These are phyloP conservation scores for Geophilus truncorum DNA, from an alignment of 2,888 invertebrate genomes.

Conservation along the genomic window DNA sequence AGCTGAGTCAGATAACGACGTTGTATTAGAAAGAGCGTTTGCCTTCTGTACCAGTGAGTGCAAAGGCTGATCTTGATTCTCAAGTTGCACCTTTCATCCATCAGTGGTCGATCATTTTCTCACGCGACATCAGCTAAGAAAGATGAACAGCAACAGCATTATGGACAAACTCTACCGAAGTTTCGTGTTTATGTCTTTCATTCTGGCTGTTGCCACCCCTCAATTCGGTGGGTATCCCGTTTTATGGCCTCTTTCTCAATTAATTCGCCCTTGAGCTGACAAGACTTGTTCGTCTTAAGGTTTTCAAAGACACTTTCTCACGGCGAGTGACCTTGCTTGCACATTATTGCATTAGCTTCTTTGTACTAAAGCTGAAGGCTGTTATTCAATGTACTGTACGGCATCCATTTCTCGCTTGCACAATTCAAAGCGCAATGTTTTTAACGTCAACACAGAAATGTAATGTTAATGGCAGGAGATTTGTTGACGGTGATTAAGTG, in stretches of 20 bases:
- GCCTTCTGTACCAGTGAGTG: constrained; percentile 31
- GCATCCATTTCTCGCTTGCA: too few species aligned
- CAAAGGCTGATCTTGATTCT: constrained; percentile 18
- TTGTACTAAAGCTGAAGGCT: too few species aligned
- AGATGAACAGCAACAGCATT: constrained; percentile 1
- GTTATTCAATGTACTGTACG: too few species aligned
- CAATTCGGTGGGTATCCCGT: not conserved
- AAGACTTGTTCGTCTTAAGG: not conserved
- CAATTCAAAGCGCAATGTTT: not conserved
- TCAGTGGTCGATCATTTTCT: not conserved
- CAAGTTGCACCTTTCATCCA: not conserved
- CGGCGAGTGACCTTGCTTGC: not conserved
- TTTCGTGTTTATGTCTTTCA: not conserved
- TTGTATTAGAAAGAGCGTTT: not conserved
- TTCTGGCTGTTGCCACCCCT: not conserved
- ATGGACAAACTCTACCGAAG: not conserved
- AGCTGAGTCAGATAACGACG: constrained; percentile 10
- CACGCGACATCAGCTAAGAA: not conserved
- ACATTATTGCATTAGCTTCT: too few species aligned
- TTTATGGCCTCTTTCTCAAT: not conserved
- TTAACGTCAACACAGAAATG: not conserved
- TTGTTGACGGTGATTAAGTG: not conserved
- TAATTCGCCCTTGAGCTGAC: not conserved
- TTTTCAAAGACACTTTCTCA: not conserved
- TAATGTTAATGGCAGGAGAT: too few species aligned